Base-by-base conservation (phyloP, 2,888 invertebrate genomes). In the Eilema caniola region DNA sequence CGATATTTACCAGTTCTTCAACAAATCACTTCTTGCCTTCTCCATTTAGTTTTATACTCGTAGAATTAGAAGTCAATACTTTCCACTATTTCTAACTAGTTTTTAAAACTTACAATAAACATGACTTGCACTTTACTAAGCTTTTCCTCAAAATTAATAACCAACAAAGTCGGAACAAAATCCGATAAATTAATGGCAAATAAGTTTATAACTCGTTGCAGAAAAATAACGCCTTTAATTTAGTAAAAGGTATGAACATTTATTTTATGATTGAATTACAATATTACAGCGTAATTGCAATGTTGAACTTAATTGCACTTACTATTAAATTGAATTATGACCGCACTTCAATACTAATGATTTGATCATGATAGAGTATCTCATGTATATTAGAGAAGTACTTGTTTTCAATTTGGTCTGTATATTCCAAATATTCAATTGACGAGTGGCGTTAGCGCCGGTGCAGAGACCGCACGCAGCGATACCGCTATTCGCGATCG, bases 381-480 rank as follows among this genome's bases (percentile, higher is more conserved):
- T 10, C 53, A n/a, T n/a, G 2, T 10, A 53, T 20, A n/a, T 53
- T n/a, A n/a, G n/a, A 53, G 53, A 53, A 53, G 20, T 53, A 53
- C n/a, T 7, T 53, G 10, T 10, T 53, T 7, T 10, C 53, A n/a
- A n/a, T 53, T 53, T n/a, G 5, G 10, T 20, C 53, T n/a, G 53
- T 1, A 53, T n/a, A 53, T n/a, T n/a, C n/a, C 8, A 53, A 53
- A 53, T 53, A 53, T 10, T 53, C 8, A 53, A n/a, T 53, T 53
- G 53, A n/a, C n/a, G 53, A 10, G n/a, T 14, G 7, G 47, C 5
- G 47, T 20, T 47, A n/a, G 53, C 53, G 53, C n/a, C 53, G n/a
- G 53, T 16, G 53, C n/a, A n/a, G 53, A 53, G 53, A 53, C 53
- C 53, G 53, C 53, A 53, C 53, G 53, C 53, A 53, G 53, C n/a